Percentiles rank a stretch among this genome's conserved stretches.
Conservation (phyloP, 2,797 vertebrate species). For the Nothura maculosa region DNA sequence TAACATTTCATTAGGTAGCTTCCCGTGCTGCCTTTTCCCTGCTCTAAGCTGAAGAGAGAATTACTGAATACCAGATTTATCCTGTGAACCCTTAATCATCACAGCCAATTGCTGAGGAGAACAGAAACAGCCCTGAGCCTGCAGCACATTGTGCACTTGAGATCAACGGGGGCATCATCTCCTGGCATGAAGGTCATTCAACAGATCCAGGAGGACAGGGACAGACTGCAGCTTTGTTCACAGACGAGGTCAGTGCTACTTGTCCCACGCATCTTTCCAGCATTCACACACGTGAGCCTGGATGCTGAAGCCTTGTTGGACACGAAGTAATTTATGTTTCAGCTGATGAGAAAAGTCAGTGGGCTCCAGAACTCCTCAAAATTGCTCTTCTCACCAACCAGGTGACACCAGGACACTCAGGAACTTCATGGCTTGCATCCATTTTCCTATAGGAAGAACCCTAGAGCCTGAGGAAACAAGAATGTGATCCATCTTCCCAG, state of each 20-base stretch:
- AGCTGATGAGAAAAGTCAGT: neutral
- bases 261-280: neutral
- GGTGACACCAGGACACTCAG: neutral
- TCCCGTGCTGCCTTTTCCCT: neutral
- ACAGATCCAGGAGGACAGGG: neutral
- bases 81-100: neutral
- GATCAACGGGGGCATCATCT: neutral
- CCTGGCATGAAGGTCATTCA: neutral
- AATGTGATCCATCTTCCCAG: neutral
- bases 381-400: neutral
- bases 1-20: neutral
- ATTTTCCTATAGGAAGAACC: rapidly evolving
- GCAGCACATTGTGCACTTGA: neutral
- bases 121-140: neutral
- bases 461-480: neutral
- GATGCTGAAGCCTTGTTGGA: neutral
- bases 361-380: neutral
- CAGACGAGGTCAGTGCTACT: neutral
- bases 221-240: neutral
- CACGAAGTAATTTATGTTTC: neutral
- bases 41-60: neutral
- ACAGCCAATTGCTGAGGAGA: neutral
- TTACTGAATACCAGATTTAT: neutral
- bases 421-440: neutral
- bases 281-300: rapidly evolving